Evolutionary conservation across 2,888 invertebrate species (phyloP), one percentile per base, ranked within the genome.

Genomic region (Diogma glabrata): DNA sequence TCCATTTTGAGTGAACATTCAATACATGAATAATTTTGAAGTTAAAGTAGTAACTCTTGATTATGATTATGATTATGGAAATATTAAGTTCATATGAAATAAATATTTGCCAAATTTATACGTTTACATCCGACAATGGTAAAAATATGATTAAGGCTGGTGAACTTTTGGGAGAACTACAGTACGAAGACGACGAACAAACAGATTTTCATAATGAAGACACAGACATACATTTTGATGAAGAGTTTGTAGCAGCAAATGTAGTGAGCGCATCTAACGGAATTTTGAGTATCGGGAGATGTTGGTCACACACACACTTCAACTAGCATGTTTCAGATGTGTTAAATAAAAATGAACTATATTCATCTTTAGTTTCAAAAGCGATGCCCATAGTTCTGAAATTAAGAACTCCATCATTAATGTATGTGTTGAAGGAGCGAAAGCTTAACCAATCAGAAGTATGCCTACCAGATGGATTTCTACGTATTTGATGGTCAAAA

Each of bases 81-180:
- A 45, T 45, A 12, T 45, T 45, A 3, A 23, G 3, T 3, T 2
- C 6, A 22, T 45, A 20, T 22, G 45, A 46, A 9, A 43, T 43
- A 19, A 46, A 46, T 46, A 22, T 46, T n/a, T 8, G 23, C 23
- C 46, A 46, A 46, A 46, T 46, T 46, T 46, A 24, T 23, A 46
- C 46, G 23, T 22, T 46, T 20, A 46, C 46, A 20, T 22, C 46
- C 14, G 46, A 24, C 22, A 46, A 46, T 23, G 46, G 46, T 20
- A n/a, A 20, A 19, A 46, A 46, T 46, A 46, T 46, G 46, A 23
- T 46, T n/a, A 46, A 46, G 14, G 23, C 46, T 5, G 23, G 22
- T 12, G 14, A 47, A 47, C 46, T 26, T 14, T 23, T 47, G 14
- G 26, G 26, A 14, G 46, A 47, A 47, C 23, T 23, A 24, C 23